Evolutionary conservation across 2,888 invertebrate genomes (phyloP).

Genomic region (Lordiphosa andalusiaca): DNA sequence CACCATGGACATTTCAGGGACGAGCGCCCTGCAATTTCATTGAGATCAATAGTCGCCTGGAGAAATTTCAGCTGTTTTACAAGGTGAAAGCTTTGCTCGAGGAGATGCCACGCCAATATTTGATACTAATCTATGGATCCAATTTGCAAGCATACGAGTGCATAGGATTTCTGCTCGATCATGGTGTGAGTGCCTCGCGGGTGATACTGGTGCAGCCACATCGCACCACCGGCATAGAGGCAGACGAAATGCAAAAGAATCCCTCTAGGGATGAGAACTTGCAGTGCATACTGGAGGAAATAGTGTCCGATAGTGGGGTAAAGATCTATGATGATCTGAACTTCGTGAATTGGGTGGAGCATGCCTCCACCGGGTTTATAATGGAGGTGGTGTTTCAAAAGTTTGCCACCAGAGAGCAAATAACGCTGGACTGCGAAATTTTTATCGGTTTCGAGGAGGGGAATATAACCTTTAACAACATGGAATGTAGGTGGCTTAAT

Average conservation of each 20-base stretch:
- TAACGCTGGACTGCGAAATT: slow-evolving; percentile 61
- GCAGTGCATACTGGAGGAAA: slow-evolving; percentile 47
- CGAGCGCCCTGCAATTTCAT: slow-evolving; percentile 63
- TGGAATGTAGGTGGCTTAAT: slow-evolving; percentile 29
- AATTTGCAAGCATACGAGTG: slow-evolving; percentile 66
- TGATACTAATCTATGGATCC: slow-evolving; percentile 67
- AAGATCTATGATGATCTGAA: slow-evolving; percentile 36
- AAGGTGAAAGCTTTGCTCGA: slow-evolving; percentile 52
- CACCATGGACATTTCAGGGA: neutral
- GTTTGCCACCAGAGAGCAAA: slow-evolving; percentile 6
- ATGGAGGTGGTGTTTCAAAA: slow-evolving; percentile 53
- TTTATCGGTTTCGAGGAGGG: slow-evolving; percentile 70
- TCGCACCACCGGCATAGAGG: neutral
- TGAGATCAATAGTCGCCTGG: slow-evolving; percentile 69
- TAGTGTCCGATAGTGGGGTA: slow-evolving; percentile 51
- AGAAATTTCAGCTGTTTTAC: slow-evolving; percentile 68
- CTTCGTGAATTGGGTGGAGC: slow-evolving; percentile 47
- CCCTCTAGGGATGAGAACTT: slow-evolving; percentile 57
- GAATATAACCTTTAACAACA: slow-evolving; percentile 7
- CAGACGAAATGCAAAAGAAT: slow-evolving; percentile 37
- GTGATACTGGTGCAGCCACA: slow-evolving; percentile 54
- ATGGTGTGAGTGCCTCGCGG: slow-evolving; percentile 40
- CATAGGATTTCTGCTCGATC: slow-evolving; percentile 58
- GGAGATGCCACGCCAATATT: slow-evolving; percentile 15
- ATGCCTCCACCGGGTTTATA: slow-evolving; percentile 38